These are phyloP conservation scores for Pteronotus mesoamericanus DNA, from an alignment of 2,797 vertebrate species.

Conservation along the genomic window DNA sequence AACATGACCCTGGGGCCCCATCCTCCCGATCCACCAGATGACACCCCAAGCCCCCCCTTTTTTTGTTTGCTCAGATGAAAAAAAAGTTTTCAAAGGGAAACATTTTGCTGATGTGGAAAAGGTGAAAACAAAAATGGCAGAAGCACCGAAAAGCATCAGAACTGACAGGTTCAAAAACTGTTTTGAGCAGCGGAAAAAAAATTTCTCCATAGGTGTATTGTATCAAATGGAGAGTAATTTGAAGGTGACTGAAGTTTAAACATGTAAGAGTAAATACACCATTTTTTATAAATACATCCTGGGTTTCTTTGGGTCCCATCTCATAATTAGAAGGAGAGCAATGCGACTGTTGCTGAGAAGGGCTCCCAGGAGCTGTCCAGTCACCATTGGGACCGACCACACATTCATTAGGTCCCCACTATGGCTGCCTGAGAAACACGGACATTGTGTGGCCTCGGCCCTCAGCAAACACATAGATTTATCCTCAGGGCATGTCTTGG, in stretches of 20 bases:
- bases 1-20: too few species aligned
- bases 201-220: not conserved
- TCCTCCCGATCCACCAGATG: too few species aligned
- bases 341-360: not conserved
- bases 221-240: not conserved
- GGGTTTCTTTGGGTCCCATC: not conserved
- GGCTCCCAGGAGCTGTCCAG: not conserved
- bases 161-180: not conserved
- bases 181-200: not conserved
- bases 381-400: not conserved
- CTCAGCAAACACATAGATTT: not conserved
- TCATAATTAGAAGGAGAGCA: not conserved
- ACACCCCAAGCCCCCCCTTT: too few species aligned
- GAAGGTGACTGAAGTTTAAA: not conserved
- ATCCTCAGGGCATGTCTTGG: not conserved
- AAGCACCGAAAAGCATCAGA: not conserved
- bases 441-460: not conserved
- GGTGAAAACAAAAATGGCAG: not conserved
- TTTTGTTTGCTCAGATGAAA: too few species aligned
- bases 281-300: not conserved
- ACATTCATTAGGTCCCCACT: not conserved
- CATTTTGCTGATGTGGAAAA: too few species aligned
- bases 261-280: not conserved
- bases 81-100: too few species aligned
- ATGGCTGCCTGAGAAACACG: not conserved